Base-by-base conservation (phyloP, 2,888 invertebrate species). In the Melanotus villosus region DNA sequence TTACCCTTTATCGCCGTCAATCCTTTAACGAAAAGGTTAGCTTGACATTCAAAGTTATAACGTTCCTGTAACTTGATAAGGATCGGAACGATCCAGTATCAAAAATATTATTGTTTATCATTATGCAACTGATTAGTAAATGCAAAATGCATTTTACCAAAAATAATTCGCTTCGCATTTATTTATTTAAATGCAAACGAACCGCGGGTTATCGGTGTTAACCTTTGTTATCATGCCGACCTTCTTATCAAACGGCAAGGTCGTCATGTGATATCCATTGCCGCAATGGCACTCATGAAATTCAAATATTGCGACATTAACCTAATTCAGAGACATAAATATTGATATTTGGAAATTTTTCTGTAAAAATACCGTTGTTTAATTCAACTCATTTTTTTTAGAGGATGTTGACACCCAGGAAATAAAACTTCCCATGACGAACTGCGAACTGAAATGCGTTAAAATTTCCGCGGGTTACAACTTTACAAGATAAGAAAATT, bases 221-320 rank as follows among this genome's bases (percentile, higher is more conserved):
- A 60, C 52, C 56, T 41, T 23, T 38, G 26, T 52, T 60, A 62
- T 68, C 47, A 52, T 9, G 23, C 6, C 45, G 16, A 68, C 67
- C 65, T 65, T 63, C 52, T 57, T 62, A 62, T 62, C 62, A 30
- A 47, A 7, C 16, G 56, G 21, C 67, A 68, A 68, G 67, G 67
- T 63, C 67, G 67, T 36, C 67, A 68, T 63, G 38, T 47, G 67
- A 62, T 26, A 62, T 54, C 50, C 38, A 56, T 57, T 56, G 56
- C 52, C 32, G n/a, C 14, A 63, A 41, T 18, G 18, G 52, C 6
- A 41, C 56, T 36, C 21, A 50, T 38, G 38, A 68, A 68, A 54
- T 54, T 62, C 43, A 67, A 43, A 67, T 64, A 34, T 43, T 56
- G 54, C 56, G 41, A 54, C 64, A 56, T 26, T 56, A 12, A 26